phyloP scores from a whole-genome alignment of 2,113 vertebrate species.

The Monopterus albus region DNA sequence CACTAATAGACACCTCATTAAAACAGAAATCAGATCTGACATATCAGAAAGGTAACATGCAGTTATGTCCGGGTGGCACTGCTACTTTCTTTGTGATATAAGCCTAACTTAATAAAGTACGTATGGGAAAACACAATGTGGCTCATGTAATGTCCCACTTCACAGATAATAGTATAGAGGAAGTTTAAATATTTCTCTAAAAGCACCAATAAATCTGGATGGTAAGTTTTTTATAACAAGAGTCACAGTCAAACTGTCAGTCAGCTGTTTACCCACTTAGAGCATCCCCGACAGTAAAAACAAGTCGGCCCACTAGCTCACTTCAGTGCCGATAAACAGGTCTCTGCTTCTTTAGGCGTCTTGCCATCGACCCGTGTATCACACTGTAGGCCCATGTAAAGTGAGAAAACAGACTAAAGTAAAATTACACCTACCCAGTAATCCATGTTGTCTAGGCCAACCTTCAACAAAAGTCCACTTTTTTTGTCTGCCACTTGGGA shows the following conservation, averaged over 20 bases:
- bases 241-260: too few species aligned
- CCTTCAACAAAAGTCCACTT: constrained; percentile 16
- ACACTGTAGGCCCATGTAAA: background rate
- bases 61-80: background rate
- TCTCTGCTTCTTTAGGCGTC: background rate
- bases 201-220: too few species aligned
- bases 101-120: too few species aligned
- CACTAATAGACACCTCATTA: background rate
- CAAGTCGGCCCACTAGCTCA: constrained; percentile 18
- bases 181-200: too few species aligned
- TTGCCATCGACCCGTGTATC: constrained; percentile 2
- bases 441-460: constrained; percentile 74
- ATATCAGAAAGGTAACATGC: background rate
- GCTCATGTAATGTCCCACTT: background rate
- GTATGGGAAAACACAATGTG: background rate
- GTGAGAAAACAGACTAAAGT: background rate
- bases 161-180: too few species aligned
- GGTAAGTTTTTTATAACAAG: too few species aligned
- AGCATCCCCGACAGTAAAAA: constrained; percentile 46
- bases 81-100: background rate
- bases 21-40: background rate
- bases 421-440: constrained; percentile 75
- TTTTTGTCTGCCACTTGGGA: constrained; percentile 18
- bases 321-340: constrained; percentile 58
- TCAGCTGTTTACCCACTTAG: background rate